A percentile compares a stretch with the other conserved stretches of the same genome.
phyloP scores from a whole-genome alignment of 2,113 vertebrate species.

The Halichoeres trimaculatus region DNA sequence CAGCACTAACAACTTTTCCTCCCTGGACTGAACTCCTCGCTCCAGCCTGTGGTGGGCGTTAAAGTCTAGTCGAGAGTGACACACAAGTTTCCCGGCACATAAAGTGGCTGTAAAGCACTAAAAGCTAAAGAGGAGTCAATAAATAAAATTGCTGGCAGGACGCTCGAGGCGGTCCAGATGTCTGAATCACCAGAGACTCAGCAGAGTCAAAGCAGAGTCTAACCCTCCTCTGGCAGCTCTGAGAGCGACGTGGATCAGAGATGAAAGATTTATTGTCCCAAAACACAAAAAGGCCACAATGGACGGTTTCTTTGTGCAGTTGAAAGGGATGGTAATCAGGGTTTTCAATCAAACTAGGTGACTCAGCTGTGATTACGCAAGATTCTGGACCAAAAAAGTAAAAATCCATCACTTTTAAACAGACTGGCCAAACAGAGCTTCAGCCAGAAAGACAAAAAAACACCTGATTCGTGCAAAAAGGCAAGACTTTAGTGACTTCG shows the following conservation, averaged over 20 bases:
- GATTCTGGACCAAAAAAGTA: not conserved
- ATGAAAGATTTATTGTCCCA: conserved; percentile 2
- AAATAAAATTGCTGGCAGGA: conserved; percentile 42
- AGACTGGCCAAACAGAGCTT: not conserved
- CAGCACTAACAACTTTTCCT: not conserved
- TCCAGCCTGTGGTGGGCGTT: conserved; percentile 8
- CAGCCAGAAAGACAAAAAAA: not conserved
- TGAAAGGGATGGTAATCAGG: conserved; percentile 7
- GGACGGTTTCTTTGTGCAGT: not conserved
- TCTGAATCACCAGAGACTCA: conserved; percentile 34
- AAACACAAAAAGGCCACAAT: not conserved
- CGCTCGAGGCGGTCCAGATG: conserved; percentile 41
- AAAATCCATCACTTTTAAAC: not conserved
- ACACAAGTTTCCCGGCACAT: conserved; percentile 2
- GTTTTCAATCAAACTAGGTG: conserved; percentile 7
- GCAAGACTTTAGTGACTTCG: not conserved
- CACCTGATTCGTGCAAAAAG: not conserved
- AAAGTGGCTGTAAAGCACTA: conserved; percentile 31
- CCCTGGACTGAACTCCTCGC: not conserved
- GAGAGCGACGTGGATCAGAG: not conserved
- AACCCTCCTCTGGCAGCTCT: conserved; percentile 23
- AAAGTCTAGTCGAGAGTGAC: conserved; percentile 5
- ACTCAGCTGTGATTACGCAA: conserved; percentile 20
- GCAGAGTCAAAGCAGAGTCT: conserved; percentile 17
- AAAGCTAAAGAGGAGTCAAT: conserved; percentile 43